Evolutionary conservation across 2,113 vertebrate species (phyloP).

Genomic region (Megaptera novaeangliae): DNA sequence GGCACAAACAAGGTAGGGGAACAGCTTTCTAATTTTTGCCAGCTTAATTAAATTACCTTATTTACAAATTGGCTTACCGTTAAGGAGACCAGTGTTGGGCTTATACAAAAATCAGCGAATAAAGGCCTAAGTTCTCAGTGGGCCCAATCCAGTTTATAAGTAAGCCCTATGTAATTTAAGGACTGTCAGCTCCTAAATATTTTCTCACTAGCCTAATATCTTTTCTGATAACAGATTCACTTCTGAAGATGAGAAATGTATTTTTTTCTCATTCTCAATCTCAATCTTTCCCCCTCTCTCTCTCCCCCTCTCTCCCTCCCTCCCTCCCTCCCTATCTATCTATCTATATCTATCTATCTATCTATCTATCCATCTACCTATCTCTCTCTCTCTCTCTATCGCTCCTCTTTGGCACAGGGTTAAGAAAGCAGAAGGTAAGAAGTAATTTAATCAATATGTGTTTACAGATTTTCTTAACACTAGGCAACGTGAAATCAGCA

Average conservation of each 20-base stretch:
- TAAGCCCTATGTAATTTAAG: neutral
- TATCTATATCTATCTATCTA: too few species aligned
- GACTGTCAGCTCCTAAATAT: neutral
- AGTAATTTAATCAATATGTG: neutral
- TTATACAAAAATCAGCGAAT: neutral
- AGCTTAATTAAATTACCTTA: neutral
- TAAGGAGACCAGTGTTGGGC: neutral
- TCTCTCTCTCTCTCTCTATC: too few species aligned
- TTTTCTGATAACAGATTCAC: neutral
- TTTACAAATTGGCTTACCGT: neutral
- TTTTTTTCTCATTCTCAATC: neutral
- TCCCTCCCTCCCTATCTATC: too few species aligned
- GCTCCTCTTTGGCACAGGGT: neutral
- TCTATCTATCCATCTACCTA: too few species aligned
- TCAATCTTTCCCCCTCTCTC: neutral
- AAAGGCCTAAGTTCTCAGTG: neutral
- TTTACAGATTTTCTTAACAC: neutral
- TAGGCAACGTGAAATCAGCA: neutral
- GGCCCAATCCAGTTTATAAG: neutral
- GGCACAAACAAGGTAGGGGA: neutral
- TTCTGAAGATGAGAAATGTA: neutral
- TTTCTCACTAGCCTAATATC: neutral
- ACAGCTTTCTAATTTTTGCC: neutral
- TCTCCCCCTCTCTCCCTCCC: too few species aligned
- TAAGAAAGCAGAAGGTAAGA: neutral